Evolutionary conservation across 2,888 invertebrate genomes (phyloP).

Genomic region (Polymixis lichenea): DNA sequence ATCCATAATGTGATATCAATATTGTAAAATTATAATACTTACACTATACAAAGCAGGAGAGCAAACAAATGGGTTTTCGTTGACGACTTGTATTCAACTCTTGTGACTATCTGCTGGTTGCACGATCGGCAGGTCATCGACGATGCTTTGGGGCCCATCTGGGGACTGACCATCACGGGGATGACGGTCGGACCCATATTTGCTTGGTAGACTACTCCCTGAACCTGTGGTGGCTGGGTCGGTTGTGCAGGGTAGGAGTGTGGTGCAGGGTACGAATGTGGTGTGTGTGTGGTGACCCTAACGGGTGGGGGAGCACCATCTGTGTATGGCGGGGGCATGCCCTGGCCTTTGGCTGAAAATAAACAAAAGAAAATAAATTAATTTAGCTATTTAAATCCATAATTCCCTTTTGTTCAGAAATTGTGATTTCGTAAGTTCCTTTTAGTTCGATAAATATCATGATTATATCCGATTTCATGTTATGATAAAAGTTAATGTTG

Average conservation of each 20-base stretch:
- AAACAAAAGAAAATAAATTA: neutral
- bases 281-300: slow-evolving; percentile 18
- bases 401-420: neutral
- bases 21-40: slow-evolving; percentile 4
- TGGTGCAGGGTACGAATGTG: slow-evolving; percentile 31
- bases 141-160: slow-evolving; percentile 35
- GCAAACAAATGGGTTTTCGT: slow-evolving; percentile 48
- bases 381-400: neutral
- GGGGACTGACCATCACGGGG: slow-evolving; percentile 30
- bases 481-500: neutral
- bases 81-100: slow-evolving; percentile 33
- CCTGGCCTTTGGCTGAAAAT: slow-evolving; percentile 48
- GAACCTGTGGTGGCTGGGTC: slow-evolving; percentile 21
- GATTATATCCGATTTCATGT: neutral
- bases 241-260: slow-evolving; percentile 42
- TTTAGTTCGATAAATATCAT: neutral
- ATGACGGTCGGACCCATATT: slow-evolving; percentile 21
- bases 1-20: neutral
- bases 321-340: slow-evolving; percentile 50
- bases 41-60: slow-evolving; percentile 41
- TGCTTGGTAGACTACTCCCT: slow-evolving; percentile 23
- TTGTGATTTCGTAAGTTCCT: neutral
- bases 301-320: slow-evolving; percentile 2
- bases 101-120: slow-evolving; percentile 32
- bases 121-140: slow-evolving; percentile 39